Base-by-base conservation (phyloP, 2,113 vertebrate species). In the Circaetus gallicus region DNA sequence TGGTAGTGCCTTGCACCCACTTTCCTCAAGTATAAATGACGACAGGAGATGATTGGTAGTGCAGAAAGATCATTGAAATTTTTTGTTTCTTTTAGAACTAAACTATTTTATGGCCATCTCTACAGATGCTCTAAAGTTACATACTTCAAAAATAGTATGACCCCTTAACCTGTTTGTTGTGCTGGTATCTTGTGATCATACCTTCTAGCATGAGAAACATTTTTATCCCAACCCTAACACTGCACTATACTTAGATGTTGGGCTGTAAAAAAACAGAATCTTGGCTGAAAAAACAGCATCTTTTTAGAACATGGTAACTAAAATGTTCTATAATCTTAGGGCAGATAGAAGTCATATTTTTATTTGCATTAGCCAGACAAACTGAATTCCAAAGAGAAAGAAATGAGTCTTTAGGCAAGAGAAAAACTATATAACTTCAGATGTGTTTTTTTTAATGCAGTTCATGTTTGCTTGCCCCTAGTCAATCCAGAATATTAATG, bases 91-190 rank as follows among this genome's bases (percentile, higher is more conserved):
- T 95, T 95, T 82, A 92, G 94, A 95, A 77, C 29, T 26, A 38
- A 93, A 94, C 80, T 96, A 77, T 95, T 97, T 90, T 50, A 89
- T 10, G 3, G 4, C 32, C 7, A 4, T 67, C 43, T 91, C 34
- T 50, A n/a, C 36, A 87, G 52, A 28, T 73, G 56, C 56, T 78
- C 42, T 76, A 71, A 84, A 62, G 16, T 43, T 34, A 58, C 2
- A 0, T 55, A 55, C 31, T 72, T 65, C 52, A 53, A 61, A 52
- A 86, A 28, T 29, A 53, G 62, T 47, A 20, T 79, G 65, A 52
- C 8, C 47, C 29, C 84, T 96, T 97, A 96, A 82, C 55, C 71
- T 83, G 65, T 36, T 85, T 96, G 92, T 74, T 95, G 90, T 95
- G 62, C 89, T 79, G n/a, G 15, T 93, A 69, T 71, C 88, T 90